Base-by-base conservation (phyloP, 2,113 vertebrate species). In the Rhinolophus sinicus region DNA sequence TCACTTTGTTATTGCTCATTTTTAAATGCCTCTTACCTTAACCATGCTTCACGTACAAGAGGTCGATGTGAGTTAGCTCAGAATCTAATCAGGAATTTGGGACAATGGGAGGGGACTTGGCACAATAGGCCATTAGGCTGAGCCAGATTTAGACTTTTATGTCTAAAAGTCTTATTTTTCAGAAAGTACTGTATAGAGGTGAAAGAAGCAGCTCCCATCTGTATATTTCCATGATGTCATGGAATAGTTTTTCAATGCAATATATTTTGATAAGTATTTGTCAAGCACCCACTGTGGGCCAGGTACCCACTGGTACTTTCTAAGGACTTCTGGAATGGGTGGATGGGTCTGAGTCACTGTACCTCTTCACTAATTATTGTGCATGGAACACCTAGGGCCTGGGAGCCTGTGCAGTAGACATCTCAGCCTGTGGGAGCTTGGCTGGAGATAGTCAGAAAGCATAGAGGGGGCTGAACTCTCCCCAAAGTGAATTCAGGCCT, bases 351-450 rank as follows among this genome's bases (percentile, higher is more conserved):
- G 50, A 93, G 60, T 77, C 64, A 50, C 4, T 2, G 4, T 12
- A 0, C n/a, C 2, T 21, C 47, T 28, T 82, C 77, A 88, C 88
- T 86, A 62, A 89, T 96, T 93, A 95, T 54, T 80, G 6, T 35
- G 83, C 44, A 8, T 30, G 2, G 15, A 64, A 14, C 52, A 35
- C 50, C 19, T 5, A 28, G 89, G 44, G 15, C 13, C 33, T 33
- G 52, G 19, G 73, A 84, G 54, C 44, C 9, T 50, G 18, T 93
- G 81, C 62, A 78, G 69, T n/a, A 76, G 26, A 58, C 75, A 30
- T 88, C 64, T 24, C 84, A 91, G 96, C 93, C 91, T 80, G 65
- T 67, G 52, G 76, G 78, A 76, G 33, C 78, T 96, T 97, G 95
- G 96, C 95, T 67, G 30, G 30, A 87, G 75, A 65, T 18, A 54